Evolutionary conservation across 2,797 vertebrate genomes (phyloP), one percentile per base, ranked within the genome.

Genomic region (Saxicola maurus): DNA sequence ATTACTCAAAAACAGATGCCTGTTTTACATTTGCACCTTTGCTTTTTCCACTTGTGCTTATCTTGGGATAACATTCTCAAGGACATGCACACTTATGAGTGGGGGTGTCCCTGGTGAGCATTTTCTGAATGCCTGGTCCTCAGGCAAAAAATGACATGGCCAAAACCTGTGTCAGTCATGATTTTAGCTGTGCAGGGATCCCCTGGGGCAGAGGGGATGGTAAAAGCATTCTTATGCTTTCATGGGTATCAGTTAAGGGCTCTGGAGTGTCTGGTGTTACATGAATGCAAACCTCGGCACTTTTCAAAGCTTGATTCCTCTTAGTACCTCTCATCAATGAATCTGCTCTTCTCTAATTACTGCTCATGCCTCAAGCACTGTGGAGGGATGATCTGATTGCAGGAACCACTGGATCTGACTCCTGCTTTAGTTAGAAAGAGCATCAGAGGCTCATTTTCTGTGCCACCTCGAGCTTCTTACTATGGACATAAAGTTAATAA

Each of bases 1-100:
- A 79, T 62, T 89, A 48, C 27, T 61, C 35, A 55, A 83, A 68
- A 80, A 31, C n/a, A 72, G 80, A 38, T 48, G 42, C 37, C 33
- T 51, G 28, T 40, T 83, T 52, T 67, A 28, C 21, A 6, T 69
- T 65, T 65, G 9, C 38, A 48, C 35, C 42, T 57, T 81, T 64
- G n/a, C 17, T 52, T 80, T 89, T 88, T 38, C 67, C 5, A 2
- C 31, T 33, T 5, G 14, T 14, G 17, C 30, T 49, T 73, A 8
- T 65, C 42, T n/a, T 52, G 17, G 53, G 23, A 33, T 42, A 33
- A 25, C 1, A 1, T 64, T 88, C 45, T 59, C 43, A 30, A 87
- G 66, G 42, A 56, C 35, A 0, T 1, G 11, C 33, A 14, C 0
- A 4, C n/a, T 30, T 0, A 0, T 33, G 75, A 66, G 43, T 9